Evolutionary conservation across 1,140 invertebrate species (phyloP).

Genomic region (Pomphorhynchus laevis): DNA sequence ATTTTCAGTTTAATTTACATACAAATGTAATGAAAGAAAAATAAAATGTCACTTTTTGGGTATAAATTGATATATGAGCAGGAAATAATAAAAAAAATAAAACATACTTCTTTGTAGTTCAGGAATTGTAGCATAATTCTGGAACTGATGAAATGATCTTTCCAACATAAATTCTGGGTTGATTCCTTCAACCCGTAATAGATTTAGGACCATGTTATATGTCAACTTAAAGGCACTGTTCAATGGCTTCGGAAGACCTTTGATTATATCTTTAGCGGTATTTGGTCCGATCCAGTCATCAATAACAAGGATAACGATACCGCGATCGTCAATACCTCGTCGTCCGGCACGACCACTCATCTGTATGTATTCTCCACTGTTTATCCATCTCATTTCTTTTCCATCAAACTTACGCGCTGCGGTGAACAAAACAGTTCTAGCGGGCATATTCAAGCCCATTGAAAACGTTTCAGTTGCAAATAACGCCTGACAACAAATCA

Average conservation of each 20-base stretch:
- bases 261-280: conserved; percentile 44
- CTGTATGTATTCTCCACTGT: conserved; percentile 74
- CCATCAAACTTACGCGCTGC: conserved; percentile 80
- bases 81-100: conserved; percentile 3
- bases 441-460: conserved; percentile 98
- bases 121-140: conserved; percentile 76
- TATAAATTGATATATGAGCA: background rate
- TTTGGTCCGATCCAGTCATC: conserved; percentile 68
- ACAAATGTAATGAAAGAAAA: conserved; percentile 1
- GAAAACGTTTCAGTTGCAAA: conserved; percentile 98
- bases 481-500: conserved; percentile 30
- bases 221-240: conserved; percentile 95
- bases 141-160: conserved; percentile 87
- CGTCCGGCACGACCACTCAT: conserved; percentile 92
- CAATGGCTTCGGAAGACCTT: conserved; percentile 58
- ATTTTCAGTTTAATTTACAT: conserved; percentile 1
- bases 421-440: conserved; percentile 82
- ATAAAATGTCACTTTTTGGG: conserved; percentile 1
- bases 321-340: conserved; percentile 73
- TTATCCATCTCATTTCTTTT: conserved; percentile 54
- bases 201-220: conserved; percentile 95
- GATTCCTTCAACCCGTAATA: conserved; percentile 75
- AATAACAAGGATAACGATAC: conserved; percentile 89
- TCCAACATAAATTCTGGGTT: conserved; percentile 98
- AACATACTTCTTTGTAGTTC: conserved; percentile 40